Percentiles rank a stretch among this genome's conserved stretches.
Conservation (phyloP, 2,888 invertebrate species). For the Corbicula japonica region DNA sequence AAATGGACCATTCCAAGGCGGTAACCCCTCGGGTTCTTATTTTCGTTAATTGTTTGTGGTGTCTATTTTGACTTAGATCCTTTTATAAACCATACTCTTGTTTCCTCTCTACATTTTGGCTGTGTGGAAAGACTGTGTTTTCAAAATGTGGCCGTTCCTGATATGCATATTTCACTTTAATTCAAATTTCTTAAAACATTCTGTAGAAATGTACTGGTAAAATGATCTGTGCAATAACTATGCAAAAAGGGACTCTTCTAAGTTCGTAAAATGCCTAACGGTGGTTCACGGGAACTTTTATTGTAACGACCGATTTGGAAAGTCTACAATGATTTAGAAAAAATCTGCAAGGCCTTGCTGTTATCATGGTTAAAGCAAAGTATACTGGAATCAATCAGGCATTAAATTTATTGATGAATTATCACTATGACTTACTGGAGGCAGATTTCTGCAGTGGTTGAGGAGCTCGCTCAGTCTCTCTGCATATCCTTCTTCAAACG, state of each 20-base stretch:
- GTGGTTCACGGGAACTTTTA: background rate
- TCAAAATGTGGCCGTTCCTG: too few relatives aligned
- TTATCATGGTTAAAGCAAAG: background rate
- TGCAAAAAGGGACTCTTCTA: too few relatives aligned
- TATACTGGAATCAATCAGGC: background rate
- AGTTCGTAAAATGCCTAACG: background rate
- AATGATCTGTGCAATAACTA: too few relatives aligned
- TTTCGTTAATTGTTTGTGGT: background rate
- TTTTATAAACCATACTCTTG: background rate
- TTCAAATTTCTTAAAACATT: too few relatives aligned
- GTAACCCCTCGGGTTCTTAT: too few relatives aligned
- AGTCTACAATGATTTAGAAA: background rate
- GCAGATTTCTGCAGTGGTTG: conserved; percentile 90
- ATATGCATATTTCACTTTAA: too few relatives aligned
- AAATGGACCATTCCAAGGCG: background rate
- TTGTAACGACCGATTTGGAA: background rate
- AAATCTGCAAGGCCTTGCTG: background rate
- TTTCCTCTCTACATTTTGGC: background rate
- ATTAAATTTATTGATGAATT: too few relatives aligned
- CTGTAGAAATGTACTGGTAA: too few relatives aligned
- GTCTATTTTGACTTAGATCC: background rate
- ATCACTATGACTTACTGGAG: conserved; percentile 89
- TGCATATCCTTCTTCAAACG: conserved; percentile 93
- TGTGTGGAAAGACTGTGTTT: too few relatives aligned
- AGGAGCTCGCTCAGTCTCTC: conserved; percentile 92